Percentiles rank a stretch among this genome's conserved stretches.
Evolutionary conservation across 2,113 vertebrate species (phyloP).

Genomic region (Origma solitaria): DNA sequence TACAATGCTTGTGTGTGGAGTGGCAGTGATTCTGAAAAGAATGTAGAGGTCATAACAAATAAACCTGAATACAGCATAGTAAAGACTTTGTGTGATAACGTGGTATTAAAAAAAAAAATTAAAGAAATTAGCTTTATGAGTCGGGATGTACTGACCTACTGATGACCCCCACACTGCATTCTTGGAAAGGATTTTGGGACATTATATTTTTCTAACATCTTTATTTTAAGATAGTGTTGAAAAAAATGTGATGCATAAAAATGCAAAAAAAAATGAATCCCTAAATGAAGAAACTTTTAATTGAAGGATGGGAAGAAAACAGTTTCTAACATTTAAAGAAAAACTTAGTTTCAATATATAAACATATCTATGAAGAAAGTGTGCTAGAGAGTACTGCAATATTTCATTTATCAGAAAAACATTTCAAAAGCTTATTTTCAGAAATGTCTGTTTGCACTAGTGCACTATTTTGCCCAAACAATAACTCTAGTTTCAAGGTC

Average conservation of each 20-base stretch:
- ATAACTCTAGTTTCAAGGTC: neutral
- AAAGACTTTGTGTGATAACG: neutral
- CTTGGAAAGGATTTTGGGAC: neutral
- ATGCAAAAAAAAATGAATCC: neutral
- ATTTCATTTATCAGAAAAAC: neutral
- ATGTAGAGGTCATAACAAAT: neutral
- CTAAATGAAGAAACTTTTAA: neutral
- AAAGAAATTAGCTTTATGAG: neutral
- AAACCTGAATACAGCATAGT: neutral
- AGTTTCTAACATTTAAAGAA: neutral
- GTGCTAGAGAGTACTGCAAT: neutral
- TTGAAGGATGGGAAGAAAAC: neutral
- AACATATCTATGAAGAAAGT: neutral
- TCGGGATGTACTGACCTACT: neutral
- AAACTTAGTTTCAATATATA: neutral
- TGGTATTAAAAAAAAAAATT: neutral
- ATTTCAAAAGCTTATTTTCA: neutral
- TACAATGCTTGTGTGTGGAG: neutral
- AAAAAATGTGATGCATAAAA: neutral
- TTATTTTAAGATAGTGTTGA: neutral
- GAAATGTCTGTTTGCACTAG: neutral
- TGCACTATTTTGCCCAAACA: neutral
- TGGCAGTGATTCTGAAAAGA: neutral
- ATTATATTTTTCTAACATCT: neutral
- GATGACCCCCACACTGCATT: fast-evolving